Evolutionary conservation across 2,113 vertebrate species (phyloP), one percentile per base, ranked within the genome.

Genomic region (Colaptes auratus): DNA sequence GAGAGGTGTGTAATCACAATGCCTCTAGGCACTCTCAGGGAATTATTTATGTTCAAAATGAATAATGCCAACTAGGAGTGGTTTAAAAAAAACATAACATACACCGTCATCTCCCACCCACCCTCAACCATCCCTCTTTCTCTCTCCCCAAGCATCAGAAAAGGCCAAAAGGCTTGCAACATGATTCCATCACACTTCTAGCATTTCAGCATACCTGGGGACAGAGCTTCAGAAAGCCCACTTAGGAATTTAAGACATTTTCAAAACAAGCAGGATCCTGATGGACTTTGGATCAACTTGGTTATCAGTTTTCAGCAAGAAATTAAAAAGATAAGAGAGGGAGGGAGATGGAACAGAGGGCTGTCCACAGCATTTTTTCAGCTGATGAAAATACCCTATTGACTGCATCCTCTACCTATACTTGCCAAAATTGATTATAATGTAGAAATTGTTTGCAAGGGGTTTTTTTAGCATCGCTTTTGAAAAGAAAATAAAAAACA

Each of bases 111-210:
- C 9, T 20, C 12, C 12, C 25, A 33, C 7, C 19, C 9, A 7
- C 1, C 15, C 23, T 9, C 7, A 46, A 21, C 17, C 20, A 17
- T 15, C 13, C 24, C 4, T 63, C n/a, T 20, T 46, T 20, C 15
- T 6, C 3, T 25, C 9, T 4, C 35, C 15, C 10, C 8, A 42
- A 46, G 33, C 1, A 2, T 31, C 15, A 50, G 15, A 81, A 76
- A 50, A 8, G 39, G 8, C 10, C 39, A 11, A 52, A 25, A 53
- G 30, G 6, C 50, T 70, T 25, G 9, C 8, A 44, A 4, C 0
- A 1, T 7, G 21, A 66, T 52, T 33, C 50, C 17, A 12, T 33
- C 1, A 6, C 0, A 3, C 16, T 31, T 33, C n/a, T 36, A 36
- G 42, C 2, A 3, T 35, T 78, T 55, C 36, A 36, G 36, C 9